Conservation (phyloP, 2,797 vertebrate species). For the Helicolenus hilgendorfi region DNA sequence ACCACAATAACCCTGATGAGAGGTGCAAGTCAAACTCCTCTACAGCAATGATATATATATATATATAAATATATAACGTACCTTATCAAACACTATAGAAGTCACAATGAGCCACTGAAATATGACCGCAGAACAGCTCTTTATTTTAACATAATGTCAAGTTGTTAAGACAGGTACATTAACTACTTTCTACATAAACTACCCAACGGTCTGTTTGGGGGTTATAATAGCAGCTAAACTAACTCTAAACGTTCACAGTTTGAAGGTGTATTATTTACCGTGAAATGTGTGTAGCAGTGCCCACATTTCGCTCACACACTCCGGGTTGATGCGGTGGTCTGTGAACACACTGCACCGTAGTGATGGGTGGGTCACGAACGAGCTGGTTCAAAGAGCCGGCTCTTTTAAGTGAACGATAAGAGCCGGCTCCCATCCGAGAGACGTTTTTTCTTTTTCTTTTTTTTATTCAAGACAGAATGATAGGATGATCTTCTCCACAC, state of each 20-base stretch:
- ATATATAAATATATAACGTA: not conserved
- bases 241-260: slow-evolving; percentile 12
- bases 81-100: not conserved
- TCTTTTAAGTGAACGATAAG: no score
- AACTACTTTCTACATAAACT: no score
- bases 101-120: not conserved
- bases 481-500: no score
- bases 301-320: not conserved
- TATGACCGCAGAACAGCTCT: not conserved
- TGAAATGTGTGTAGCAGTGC: not conserved
- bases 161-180: not conserved
- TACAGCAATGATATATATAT: no score
- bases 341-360: no score
- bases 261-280: not conserved
- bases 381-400: no score
- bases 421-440: no score
- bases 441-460: no score
- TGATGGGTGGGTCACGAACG: no score
- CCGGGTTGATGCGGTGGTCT: not conserved
- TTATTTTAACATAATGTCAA: not conserved
- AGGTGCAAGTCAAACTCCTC: no score
- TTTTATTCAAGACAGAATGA: no score
- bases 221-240: not conserved
- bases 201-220: not conserved
- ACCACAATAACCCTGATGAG: not conserved